Conservation (phyloP, 2,888 invertebrate species). For the Rhingia rostrata region DNA sequence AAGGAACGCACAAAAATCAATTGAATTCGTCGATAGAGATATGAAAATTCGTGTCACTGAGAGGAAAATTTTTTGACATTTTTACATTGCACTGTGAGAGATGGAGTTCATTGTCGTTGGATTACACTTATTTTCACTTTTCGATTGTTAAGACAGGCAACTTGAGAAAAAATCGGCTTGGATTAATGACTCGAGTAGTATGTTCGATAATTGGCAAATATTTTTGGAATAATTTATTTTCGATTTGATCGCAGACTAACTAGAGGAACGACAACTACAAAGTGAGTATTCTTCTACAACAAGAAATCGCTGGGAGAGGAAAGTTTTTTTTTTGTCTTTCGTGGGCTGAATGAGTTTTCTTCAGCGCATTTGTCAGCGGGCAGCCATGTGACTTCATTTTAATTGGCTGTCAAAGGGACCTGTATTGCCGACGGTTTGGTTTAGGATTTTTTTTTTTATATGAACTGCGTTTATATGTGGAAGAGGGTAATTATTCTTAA, state of each 20-base stretch:
- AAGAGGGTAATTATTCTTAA: no score
- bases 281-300: constrained; percentile 43
- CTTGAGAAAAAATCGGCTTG: not conserved
- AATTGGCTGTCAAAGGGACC: constrained; percentile 42
- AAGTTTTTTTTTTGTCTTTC: constrained; percentile 29
- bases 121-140: constrained; percentile 25
- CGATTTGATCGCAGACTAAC: constrained; percentile 54
- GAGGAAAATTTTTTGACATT: constrained; percentile 56
- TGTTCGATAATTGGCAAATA: not conserved
- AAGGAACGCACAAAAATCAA: constrained; percentile 37
- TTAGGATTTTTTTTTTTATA: not conserved
- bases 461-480: no score
- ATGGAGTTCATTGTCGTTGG: constrained; percentile 19
- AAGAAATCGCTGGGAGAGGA: constrained; percentile 45
- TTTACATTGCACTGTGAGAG: constrained; percentile 44
- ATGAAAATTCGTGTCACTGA: constrained; percentile 50
- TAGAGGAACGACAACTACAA: constrained; percentile 52
- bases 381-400: constrained; percentile 57
- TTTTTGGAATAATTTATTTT: constrained; percentile 11
- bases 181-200: constrained; percentile 1
- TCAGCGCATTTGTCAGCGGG: constrained; percentile 58
- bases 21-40: constrained; percentile 56
- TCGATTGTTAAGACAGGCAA: constrained; percentile 4
- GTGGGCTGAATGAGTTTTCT: constrained; percentile 63
- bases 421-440: constrained; percentile 13